Conservation (phyloP, 2,888 invertebrate species). For the Apamea epomidion region DNA sequence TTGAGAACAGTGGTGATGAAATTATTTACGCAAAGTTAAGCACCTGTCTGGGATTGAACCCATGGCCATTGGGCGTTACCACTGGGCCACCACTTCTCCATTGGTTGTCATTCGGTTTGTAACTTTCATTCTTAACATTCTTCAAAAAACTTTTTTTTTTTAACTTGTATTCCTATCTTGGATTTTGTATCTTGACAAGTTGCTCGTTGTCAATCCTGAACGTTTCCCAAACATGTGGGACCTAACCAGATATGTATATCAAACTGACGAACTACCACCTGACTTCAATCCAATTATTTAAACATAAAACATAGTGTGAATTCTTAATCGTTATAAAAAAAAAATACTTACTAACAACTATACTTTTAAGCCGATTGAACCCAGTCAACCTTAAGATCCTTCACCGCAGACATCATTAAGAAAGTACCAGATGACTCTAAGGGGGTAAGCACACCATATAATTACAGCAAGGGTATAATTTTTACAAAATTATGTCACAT, state of each 20-base stretch:
- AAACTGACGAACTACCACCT: neutral
- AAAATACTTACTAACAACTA: conserved; percentile 17
- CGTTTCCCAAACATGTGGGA: neutral
- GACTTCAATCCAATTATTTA: neutral
- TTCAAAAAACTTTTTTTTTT: too few species aligned
- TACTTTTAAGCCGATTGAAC: conserved; percentile 45
- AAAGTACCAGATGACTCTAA: conserved; percentile 77
- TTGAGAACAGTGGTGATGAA: too few species aligned
- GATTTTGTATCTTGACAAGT: neutral
- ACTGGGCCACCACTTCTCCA: too few species aligned
- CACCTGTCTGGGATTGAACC: too few species aligned
- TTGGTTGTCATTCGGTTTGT: too few species aligned
- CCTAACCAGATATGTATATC: neutral
- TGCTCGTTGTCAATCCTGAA: neutral
- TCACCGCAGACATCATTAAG: conserved; percentile 77
- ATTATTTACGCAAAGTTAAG: too few species aligned
- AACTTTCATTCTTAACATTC: too few species aligned
- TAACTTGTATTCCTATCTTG: too few species aligned
- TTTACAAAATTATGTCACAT: conserved; percentile 76
- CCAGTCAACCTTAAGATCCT: conserved; percentile 60
- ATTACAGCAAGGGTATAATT: conserved; percentile 74
- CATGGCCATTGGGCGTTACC: too few species aligned
- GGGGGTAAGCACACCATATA: conserved; percentile 70
- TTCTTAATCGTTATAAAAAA: conserved; percentile 22
- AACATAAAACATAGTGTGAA: conserved; percentile 31